Percentiles rank a stretch among this genome's conserved stretches.
Conservation (phyloP, 2,113 vertebrate species). For the Corynorhinus townsendii region DNA sequence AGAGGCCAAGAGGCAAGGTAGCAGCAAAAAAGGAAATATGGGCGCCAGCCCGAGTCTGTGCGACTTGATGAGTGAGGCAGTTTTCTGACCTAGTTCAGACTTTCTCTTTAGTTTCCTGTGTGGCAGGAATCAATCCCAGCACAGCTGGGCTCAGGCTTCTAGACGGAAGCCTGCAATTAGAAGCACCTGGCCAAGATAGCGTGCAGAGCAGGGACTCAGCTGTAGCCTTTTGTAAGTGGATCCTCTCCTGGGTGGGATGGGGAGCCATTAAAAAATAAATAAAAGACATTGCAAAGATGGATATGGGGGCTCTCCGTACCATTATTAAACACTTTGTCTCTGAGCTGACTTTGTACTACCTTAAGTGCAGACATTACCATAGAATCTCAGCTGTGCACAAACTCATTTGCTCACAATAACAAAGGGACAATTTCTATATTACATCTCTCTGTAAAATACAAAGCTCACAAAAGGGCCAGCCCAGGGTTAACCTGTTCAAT, state of each 20-base stretch:
- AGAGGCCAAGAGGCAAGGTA: not conserved
- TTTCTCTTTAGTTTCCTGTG: constrained; percentile 24
- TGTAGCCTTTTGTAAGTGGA: not conserved
- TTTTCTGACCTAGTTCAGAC: constrained; percentile 61
- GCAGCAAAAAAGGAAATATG: not conserved
- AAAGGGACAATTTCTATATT: not conserved
- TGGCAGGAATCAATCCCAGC: constrained; percentile 47
- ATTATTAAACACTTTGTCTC: constrained; percentile 50
- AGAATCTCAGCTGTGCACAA: not conserved
- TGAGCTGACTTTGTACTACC: not conserved
- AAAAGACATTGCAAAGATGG: not conserved
- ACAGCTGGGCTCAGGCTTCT: constrained; percentile 32
- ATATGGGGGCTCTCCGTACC: not conserved
- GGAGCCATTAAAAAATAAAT: constrained; percentile 16
- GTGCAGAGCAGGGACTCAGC: not conserved
- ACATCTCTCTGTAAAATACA: not conserved
- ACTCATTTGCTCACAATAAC: not conserved
- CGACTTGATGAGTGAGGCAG: constrained; percentile 46
- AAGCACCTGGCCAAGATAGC: constrained; percentile 35
- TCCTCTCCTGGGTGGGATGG: not conserved
- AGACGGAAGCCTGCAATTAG: constrained; percentile 26
- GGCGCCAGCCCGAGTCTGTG: not conserved
- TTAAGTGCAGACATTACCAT: not conserved
- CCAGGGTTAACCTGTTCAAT: not conserved
- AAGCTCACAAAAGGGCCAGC: not conserved